phyloP scores from a whole-genome alignment of 2,797 vertebrate genomes.

The Xerus rutilus region DNA sequence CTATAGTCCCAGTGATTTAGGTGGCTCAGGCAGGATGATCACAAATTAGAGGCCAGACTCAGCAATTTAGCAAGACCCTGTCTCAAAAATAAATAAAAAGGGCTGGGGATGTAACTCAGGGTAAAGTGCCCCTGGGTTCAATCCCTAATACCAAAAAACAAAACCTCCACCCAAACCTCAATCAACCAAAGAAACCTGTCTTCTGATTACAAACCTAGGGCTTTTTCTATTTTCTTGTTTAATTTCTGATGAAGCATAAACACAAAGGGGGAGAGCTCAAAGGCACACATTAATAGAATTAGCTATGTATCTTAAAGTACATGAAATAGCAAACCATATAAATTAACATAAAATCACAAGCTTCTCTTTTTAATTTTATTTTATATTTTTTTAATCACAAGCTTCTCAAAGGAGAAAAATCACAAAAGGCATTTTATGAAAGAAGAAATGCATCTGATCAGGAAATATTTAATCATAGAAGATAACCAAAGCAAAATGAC shows the following conservation, averaged over 20 bases:
- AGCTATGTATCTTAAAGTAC: not conserved
- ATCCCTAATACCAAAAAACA: no score
- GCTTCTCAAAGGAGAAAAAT: not conserved
- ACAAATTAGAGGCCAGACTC: no score
- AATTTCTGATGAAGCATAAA: not conserved
- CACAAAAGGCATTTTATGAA: not conserved
- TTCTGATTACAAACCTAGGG: not conserved
- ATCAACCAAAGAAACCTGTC: not conserved
- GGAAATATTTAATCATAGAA: not conserved
- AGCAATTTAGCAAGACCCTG: no score
- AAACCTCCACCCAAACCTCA: no score
- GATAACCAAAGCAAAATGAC: not conserved
- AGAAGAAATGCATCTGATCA: not conserved
- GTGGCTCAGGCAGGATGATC: no score
- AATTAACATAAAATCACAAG: not conserved
- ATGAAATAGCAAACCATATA: not conserved
- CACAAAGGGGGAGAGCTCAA: not conserved
- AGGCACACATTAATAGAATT: not conserved
- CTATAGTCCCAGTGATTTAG: no score
- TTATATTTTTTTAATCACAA: not conserved
- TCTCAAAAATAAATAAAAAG: no score
- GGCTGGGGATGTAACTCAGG: no score
- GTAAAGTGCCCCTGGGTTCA: no score
- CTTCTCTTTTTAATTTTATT: not conserved
- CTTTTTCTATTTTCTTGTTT: not conserved